A percentile compares a stretch with the other conserved stretches of the same genome.
Evolutionary conservation across 1,140 invertebrate genomes (phyloP).

Genomic region (Pseudobourletiella spinata): DNA sequence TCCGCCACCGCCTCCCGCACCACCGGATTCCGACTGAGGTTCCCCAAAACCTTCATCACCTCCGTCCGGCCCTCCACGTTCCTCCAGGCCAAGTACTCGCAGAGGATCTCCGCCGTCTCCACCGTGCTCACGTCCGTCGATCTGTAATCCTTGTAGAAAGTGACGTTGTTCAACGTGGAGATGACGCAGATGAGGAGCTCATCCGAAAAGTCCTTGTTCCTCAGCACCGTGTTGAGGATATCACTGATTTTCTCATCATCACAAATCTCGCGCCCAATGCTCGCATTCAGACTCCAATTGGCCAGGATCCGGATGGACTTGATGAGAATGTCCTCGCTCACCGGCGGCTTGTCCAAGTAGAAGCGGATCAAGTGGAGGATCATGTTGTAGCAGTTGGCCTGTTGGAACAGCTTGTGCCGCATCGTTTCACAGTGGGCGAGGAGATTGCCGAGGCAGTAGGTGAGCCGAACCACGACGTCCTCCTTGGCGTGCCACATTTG

Average conservation of each 20-base stretch:
- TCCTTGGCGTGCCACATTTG: conserved; percentile 51
- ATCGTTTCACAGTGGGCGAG: conserved; percentile 59
- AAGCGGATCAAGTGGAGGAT: conserved; percentile 50
- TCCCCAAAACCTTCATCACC: conserved; percentile 55
- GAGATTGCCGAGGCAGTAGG: conserved; percentile 68
- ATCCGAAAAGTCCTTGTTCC: conserved; percentile 49
- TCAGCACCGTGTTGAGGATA: conserved; percentile 46
- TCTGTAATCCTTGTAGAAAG: conserved; percentile 46
- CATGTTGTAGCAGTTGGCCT: conserved; percentile 47
- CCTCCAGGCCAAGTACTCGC: conserved; percentile 16
- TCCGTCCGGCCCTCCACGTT: conserved; percentile 53
- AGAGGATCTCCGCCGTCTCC: conserved; percentile 39
- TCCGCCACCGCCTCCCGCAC: conserved; percentile 49
- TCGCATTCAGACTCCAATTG: conserved; percentile 61
- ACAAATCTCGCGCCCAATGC: conserved; percentile 50
- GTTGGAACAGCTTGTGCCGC: conserved; percentile 51
- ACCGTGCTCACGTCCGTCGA: conserved; percentile 37
- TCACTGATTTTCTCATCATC: conserved; percentile 42
- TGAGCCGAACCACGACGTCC: conserved; percentile 59
- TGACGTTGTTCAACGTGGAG: conserved; percentile 58
- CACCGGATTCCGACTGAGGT: conserved; percentile 52
- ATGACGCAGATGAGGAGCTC: conserved; percentile 55
- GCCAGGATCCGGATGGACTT: conserved; percentile 61
- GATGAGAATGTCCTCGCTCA: conserved; percentile 56
- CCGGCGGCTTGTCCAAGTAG: conserved; percentile 47